phyloP scores from a whole-genome alignment of 2,888 invertebrate genomes.

The Brassicogethes aeneus region DNA sequence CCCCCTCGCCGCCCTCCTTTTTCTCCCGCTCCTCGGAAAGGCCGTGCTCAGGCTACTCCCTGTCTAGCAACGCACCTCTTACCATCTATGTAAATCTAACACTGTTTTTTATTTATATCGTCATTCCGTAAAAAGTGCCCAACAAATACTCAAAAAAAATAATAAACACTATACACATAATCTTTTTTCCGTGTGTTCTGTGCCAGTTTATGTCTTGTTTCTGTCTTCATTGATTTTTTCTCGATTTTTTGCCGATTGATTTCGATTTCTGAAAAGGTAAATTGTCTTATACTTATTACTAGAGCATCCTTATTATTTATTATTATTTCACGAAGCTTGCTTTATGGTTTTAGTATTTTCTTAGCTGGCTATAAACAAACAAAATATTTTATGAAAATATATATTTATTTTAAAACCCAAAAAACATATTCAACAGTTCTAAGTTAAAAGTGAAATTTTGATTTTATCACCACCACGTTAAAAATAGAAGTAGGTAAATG shows the following conservation, averaged over 20 bases:
- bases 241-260: constrained; percentile 23
- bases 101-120: neutral
- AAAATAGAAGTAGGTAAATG: too few relatives aligned
- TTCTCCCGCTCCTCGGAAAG: constrained; percentile 5
- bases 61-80: constrained; percentile 13
- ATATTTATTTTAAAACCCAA: too few relatives aligned
- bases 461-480: too few relatives aligned
- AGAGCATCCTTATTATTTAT: too few relatives aligned
- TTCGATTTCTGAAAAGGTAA: constrained; percentile 17
- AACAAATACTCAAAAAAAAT: neutral
- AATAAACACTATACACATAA: constrained; percentile 12
- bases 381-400: too few relatives aligned
- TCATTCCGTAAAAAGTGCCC: neutral
- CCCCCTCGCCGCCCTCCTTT: constrained; percentile 10
- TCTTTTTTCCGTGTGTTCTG: constrained; percentile 18
- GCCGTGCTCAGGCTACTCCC: constrained; percentile 20
- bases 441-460: too few relatives aligned
- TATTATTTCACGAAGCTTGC: too few relatives aligned
- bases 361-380: too few relatives aligned
- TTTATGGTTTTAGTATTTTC: too few relatives aligned
- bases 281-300: neutral
- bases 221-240: constrained; percentile 24
- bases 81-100: neutral
- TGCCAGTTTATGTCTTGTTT: constrained; percentile 22
- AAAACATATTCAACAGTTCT: too few relatives aligned